Base-by-base conservation (phyloP, 1,140 invertebrate genomes). In the Venturia canescens region DNA sequence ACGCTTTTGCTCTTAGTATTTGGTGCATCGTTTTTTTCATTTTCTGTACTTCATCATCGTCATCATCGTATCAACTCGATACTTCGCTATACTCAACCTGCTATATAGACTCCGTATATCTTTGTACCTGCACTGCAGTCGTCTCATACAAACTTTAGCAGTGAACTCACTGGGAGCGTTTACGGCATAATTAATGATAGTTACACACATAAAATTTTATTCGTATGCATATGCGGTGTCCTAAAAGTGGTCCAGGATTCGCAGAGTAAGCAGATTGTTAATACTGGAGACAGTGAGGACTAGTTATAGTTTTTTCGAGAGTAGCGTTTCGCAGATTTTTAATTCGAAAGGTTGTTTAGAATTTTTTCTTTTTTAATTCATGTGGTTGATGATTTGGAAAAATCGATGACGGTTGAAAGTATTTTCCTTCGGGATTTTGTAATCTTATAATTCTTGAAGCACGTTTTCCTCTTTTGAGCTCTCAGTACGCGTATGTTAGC, bases 111-210 rank as follows among this genome's bases (percentile, higher is more conserved):
- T 72, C 18, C 26, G 13, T 11, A 18, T 72, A 26, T 48, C 21
- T 48, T 21, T 48, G 27, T 72, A 50, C 16, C 34, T 9, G 60
- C 13, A 72, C 38, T 26, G 29, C 21, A 72, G 70, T 26, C 70
- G 70, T 72, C 60, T 27, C 38, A 72, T 72, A 38, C 70, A 72
- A 72, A 72, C 26, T 72, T 44, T 72, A 7, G 1, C 9, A 9
- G 70, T 26, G 70, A 72, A 21, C 50, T 15, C 34, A 18, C 26
- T 21, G 75, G 34, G 34, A 66, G 26, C 75, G 53, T n/a, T 21
- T 77, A 23, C n/a, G 16, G 53, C 70, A 72, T 72, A 72, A 72
- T 72, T 72, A 72, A 50, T 72, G 38, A 21, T 26, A 72, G 38
- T 21, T 57, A 23, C 53, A 57, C 53, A 57, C 13, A 57, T 9